Evolutionary conservation across 2,797 vertebrate species (phyloP), one percentile per base, ranked within the genome.

Genomic region (Phyllotis vaccarum): DNA sequence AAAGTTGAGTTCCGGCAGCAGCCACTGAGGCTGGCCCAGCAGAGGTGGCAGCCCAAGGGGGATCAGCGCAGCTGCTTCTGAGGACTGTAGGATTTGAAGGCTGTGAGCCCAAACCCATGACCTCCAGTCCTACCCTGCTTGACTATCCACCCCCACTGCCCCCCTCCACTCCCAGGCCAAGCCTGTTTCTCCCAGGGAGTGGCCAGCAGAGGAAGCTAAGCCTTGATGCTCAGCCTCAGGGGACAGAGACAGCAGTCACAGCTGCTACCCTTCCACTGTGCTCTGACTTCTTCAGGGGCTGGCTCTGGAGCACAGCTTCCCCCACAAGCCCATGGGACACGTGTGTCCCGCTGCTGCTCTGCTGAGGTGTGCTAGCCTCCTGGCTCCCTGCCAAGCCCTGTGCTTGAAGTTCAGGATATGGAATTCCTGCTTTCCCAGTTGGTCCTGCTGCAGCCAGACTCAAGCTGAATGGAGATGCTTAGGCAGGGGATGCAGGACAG

Each of bases 371-470:
- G 68, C 91, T 68, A 56, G 85, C 90, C 13, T 80, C 49, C 75
- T 70, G 83, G 70, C 79, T 86, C 76, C n/a, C 40, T 17, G 86
- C 68, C 74, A 49, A 88, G 87, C 2, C 0, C 70, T 13, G 21
- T 6, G 4, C 70, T 43, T 91, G 34, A 8, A 29, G 43, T 60
- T 72, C 75, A 58, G 40, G 64, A 86, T 80, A 16, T 40, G n/a
- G 79, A 94, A 81, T 70, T 83, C 93, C 87, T 70, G 78, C 68
- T 46, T 95, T 91, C 86, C 40, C 40, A 80, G 74, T 78, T 74
- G 85, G 34, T 75, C 31, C 54, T 52, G 58, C 90, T 64, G 16
- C 34, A 64, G 80, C 40, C 83, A 81, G 62, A 31, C 46, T 75
- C 62, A 37, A 24, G 52, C 43, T 54, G 56, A 83, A 21, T 11